Evolutionary conservation across 2,888 invertebrate genomes (phyloP), one percentile per base, ranked within the genome.

Genomic region (Plemyria rubiginata): DNA sequence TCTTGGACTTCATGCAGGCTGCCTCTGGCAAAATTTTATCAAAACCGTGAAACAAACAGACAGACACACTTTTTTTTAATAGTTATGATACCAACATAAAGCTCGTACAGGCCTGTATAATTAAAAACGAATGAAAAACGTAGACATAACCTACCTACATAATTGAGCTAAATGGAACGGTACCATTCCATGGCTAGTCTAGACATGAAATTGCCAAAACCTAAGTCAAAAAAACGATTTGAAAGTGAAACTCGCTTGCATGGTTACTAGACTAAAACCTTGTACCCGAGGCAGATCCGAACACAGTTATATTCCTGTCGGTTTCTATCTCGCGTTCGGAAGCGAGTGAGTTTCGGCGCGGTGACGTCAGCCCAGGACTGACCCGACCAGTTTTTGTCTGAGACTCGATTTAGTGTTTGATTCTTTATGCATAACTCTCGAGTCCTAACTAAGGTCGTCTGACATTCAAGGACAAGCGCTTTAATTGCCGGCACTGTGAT

Each of bases 361-460:
- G 65, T 90, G 90, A 90, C 91, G 91, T 90, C 90, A 91, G 66
- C 76, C 88, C 76, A 74, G 74, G 78, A 84, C 82, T 82, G 74
- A 80, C 69, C 82, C 71, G 68, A 91, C 91, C 87, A 87, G 89
- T 91, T 90, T 85, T 84, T 83, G 79, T 77, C 74, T 68, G 75
- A 85, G 86, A 85, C 80, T 87, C 86, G 88, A 88, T 88, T 92
- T 85, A 85, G 85, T 81, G 81, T 87, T 90, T 90, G 88, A 89
- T 88, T 89, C 86, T 90, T 86, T 89, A 89, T 89, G 89, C 90
- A 91, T 90, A 91, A 82, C 87, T 88, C 81, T 81, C 75, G 74
- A 82, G 87, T 86, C 86, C 89, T 90, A 85, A 90, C 88, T 91
- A 85, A 91, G 90, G 90, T 88, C 90, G 87, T 86, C 88, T 87